These are phyloP conservation scores for Steinernema khuongi DNA, from an alignment of 1,140 invertebrate genomes.

Conservation along the genomic window DNA sequence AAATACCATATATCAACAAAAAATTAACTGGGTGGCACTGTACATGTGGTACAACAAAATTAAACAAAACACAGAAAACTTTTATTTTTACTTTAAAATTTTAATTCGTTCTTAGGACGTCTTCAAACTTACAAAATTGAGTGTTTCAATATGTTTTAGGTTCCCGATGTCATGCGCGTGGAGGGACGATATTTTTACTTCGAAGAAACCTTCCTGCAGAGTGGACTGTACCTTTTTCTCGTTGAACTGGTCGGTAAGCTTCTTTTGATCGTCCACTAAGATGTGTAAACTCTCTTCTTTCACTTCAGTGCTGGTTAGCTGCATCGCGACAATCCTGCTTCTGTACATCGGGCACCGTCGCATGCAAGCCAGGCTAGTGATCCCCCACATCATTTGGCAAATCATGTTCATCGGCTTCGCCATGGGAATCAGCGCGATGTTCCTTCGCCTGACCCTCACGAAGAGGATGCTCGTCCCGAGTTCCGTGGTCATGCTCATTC, in stretches of 20 bases:
- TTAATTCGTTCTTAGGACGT: too few species aligned
- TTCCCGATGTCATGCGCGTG: not conserved
- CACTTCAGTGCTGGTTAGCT: not conserved
- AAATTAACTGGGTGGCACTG: too few species aligned
- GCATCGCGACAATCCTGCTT: not conserved
- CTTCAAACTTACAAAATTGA: too few species aligned
- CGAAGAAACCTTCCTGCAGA: not conserved
- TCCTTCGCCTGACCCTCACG: not conserved
- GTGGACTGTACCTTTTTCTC: not conserved
- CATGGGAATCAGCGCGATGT: not conserved
- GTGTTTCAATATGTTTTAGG: too few species aligned
- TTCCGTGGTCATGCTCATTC: not conserved
- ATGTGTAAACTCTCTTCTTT: not conserved
- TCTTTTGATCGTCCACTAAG: not conserved
- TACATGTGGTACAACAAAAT: too few species aligned
- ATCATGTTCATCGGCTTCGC: not conserved
- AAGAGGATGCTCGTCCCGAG: not conserved
- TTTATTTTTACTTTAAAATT: not conserved
- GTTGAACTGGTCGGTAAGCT: not conserved
- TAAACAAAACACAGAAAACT: too few species aligned
- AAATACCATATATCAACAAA: too few species aligned
- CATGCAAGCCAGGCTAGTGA: not conserved
- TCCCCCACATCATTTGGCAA: not conserved
- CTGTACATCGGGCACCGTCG: not conserved
- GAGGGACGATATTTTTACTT: constrained; percentile 4